phyloP scores from a whole-genome alignment of 2,888 invertebrate species.

The Drosophila pseudotakahashii region DNA sequence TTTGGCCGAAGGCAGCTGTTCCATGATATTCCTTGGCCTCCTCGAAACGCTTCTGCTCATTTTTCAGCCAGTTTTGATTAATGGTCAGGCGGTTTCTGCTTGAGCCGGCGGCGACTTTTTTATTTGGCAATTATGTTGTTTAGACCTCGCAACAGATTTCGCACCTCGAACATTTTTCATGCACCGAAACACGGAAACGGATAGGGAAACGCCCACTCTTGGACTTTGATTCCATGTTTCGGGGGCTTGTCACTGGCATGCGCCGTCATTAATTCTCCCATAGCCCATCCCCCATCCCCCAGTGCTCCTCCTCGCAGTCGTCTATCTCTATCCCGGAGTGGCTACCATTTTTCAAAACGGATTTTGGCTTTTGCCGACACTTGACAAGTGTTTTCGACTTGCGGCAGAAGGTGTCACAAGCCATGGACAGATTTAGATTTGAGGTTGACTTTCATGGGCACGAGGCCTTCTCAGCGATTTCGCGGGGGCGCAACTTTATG shows the following conservation, averaged over 20 bases:
- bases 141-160: constrained; percentile 69
- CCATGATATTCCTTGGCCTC: constrained; percentile 27
- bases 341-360: constrained; percentile 72
- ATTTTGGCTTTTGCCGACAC: constrained; percentile 68
- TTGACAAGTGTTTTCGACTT: constrained; percentile 73
- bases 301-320: background rate
- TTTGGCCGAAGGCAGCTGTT: constrained; percentile 38
- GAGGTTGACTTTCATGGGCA: constrained; percentile 13
- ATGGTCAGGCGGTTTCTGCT: constrained; percentile 64
- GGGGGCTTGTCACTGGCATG: constrained; percentile 81
- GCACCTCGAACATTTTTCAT: constrained; percentile 78
- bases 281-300: background rate
- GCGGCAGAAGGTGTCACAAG: constrained; percentile 65
- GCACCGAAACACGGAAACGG: constrained; percentile 26
- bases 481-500: constrained; percentile 32
- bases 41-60: constrained; percentile 32
- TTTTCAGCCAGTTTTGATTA: constrained; percentile 67
- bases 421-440: constrained; percentile 34
- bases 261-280: constrained; percentile 79
- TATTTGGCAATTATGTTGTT: constrained; percentile 82
- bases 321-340: constrained; percentile 24
- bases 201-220: constrained; percentile 8
- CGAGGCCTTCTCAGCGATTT: background rate
- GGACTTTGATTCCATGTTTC: constrained; percentile 78
- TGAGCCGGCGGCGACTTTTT: constrained; percentile 71